These are phyloP conservation scores for Tiliacea citrago DNA, from an alignment of 2,888 invertebrate species.

Conservation along the genomic window DNA sequence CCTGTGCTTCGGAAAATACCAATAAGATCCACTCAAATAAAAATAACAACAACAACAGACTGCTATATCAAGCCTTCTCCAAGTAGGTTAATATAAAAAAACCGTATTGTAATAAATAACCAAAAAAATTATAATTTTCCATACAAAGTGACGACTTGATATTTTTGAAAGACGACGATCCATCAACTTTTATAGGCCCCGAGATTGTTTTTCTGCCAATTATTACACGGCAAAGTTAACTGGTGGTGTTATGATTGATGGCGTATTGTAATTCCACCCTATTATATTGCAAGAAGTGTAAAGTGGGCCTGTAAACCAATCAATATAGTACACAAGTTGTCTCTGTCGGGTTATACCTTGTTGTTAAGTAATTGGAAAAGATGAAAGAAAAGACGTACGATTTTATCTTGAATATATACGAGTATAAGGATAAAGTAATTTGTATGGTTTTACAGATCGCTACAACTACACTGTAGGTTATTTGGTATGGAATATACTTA, in stretches of 20 bases:
- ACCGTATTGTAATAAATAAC: conserved; percentile 3
- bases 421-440: conserved; percentile 18
- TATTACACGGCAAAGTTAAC: conserved; percentile 39
- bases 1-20: background rate
- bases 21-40: background rate
- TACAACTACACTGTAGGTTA: background rate
- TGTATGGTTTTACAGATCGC: conserved; percentile 25
- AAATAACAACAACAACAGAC: background rate
- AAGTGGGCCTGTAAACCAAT: conserved; percentile 42
- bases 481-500: background rate
- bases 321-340: conserved; percentile 41
- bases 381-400: background rate
- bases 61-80: background rate
- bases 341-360: background rate
- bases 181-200: conserved; percentile 51
- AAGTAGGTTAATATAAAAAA: conserved; percentile 24
- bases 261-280: conserved; percentile 40
- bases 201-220: conserved; percentile 56
- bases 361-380: conserved; percentile 43
- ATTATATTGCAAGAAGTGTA: conserved; percentile 40
- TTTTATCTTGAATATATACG: conserved; percentile 28
- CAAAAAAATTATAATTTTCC: conserved; percentile 31
- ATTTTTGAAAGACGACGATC: conserved; percentile 36
- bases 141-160: conserved; percentile 49
- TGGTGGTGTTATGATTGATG: conserved; percentile 53